These are phyloP conservation scores for Lepisosteus osseus DNA, from an alignment of 2,113 vertebrate genomes.

Conservation along the genomic window DNA sequence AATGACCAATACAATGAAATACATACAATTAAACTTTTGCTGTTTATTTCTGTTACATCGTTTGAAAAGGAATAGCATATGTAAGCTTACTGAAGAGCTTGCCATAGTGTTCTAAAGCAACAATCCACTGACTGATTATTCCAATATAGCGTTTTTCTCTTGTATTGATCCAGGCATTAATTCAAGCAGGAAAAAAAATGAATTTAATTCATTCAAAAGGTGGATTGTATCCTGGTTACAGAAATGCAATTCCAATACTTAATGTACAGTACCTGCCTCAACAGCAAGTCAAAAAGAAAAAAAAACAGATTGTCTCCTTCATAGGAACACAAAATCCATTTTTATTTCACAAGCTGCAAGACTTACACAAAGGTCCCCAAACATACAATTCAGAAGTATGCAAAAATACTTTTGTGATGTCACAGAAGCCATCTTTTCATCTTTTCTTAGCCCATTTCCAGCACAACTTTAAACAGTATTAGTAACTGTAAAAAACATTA, in stretches of 20 bases:
- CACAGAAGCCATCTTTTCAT: too few species aligned
- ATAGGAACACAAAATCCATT: conserved; percentile 39
- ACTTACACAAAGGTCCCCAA: too few species aligned
- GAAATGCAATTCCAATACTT: conserved; percentile 22
- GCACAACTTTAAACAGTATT: too few species aligned
- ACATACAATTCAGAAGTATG: too few species aligned
- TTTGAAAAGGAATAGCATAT: conserved; percentile 13
- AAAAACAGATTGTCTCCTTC: conserved; percentile 19
- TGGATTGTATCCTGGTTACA: conserved; percentile 23
- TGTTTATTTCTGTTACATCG: too few species aligned
- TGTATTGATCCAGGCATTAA: conserved; percentile 30
- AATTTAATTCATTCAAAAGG: conserved; percentile 35
- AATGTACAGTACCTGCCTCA: conserved; percentile 12
- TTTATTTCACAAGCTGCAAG: conserved; percentile 28
- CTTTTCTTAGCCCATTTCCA: too few species aligned
- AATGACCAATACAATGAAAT: too few species aligned
- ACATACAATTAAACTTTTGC: too few species aligned
- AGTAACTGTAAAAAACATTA: too few species aligned
- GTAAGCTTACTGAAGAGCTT: conserved; percentile 21
- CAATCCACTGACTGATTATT: conserved; percentile 13
- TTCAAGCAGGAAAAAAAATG: conserved; percentile 41
- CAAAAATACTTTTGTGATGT: too few species aligned
- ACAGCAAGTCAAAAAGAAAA: conserved; percentile 17
- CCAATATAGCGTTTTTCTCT: conserved; percentile 9
- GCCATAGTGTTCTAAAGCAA: conserved; percentile 19